Evolutionary conservation across 2,888 invertebrate species (phyloP).

Genomic region (Rhopalosiphum nymphaeae): DNA sequence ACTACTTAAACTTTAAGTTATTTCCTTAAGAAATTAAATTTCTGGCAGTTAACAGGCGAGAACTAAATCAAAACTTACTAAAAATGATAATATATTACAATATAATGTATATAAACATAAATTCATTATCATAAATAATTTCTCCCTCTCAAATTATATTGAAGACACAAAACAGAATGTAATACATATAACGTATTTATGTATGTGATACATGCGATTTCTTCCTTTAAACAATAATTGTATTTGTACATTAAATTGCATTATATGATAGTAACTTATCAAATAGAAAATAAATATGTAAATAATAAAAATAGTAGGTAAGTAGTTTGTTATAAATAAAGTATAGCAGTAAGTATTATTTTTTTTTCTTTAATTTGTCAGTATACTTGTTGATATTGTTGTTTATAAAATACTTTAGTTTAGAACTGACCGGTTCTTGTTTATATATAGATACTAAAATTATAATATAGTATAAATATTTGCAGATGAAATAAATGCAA

Average conservation of each 20-base stretch:
- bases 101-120: neutral
- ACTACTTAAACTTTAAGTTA: neutral
- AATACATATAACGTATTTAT: neutral
- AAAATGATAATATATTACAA: neutral
- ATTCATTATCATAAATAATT: too few relatives aligned
- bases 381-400: too few relatives aligned
- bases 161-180: neutral
- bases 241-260: neutral
- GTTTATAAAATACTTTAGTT: neutral
- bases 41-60: neutral
- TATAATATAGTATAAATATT: neutral
- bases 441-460: neutral
- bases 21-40: neutral
- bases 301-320: neutral
- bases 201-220: neutral
- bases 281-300: neutral
- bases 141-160: too few relatives aligned
- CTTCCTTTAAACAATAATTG: neutral
- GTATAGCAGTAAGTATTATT: too few relatives aligned
- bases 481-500: neutral
- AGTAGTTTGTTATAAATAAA: too few relatives aligned
- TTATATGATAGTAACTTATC: neutral
- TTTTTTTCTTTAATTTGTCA: too few relatives aligned
- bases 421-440: neutral
- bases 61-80: neutral